Evolutionary conservation across 2,113 vertebrate species (phyloP).

Genomic region (Rallus limicola): DNA sequence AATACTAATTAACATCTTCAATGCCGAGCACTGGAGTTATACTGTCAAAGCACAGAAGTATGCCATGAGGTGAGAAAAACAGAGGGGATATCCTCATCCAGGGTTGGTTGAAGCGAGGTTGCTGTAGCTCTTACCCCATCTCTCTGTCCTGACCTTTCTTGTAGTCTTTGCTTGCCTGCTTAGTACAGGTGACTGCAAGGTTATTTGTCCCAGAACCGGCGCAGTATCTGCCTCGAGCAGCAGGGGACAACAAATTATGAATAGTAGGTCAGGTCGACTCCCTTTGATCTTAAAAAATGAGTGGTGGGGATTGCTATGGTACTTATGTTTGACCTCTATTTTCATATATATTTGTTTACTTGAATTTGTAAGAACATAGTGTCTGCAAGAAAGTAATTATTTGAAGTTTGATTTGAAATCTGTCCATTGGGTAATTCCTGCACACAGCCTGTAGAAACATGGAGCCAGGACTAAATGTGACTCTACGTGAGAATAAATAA

Average conservation of each 20-base stretch:
- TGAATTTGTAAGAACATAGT: not conserved
- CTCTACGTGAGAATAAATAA: not conserved
- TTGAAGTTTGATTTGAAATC: not conserved
- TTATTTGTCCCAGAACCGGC: not conserved
- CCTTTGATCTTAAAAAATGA: not conserved
- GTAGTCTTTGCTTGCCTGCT: not conserved
- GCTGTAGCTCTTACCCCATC: not conserved
- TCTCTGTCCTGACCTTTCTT: not conserved
- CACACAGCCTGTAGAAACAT: not conserved
- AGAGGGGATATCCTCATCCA: not conserved
- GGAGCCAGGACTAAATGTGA: not conserved
- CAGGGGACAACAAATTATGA: not conserved
- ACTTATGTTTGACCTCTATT: not conserved
- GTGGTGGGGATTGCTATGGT: rapidly evolving
- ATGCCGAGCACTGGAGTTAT: rapidly evolving
- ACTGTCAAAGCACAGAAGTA: not conserved
- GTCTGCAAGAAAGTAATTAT: not conserved
- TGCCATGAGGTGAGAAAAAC: not conserved
- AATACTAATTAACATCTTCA: not conserved
- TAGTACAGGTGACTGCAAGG: not conserved
- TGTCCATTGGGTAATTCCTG: not conserved
- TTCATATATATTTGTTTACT: not conserved
- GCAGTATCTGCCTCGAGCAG: not conserved
- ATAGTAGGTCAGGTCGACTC: not conserved
- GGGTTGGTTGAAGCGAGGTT: not conserved